Evolutionary conservation across 2,888 invertebrate species (phyloP).

Genomic region (Cryptops parisi): DNA sequence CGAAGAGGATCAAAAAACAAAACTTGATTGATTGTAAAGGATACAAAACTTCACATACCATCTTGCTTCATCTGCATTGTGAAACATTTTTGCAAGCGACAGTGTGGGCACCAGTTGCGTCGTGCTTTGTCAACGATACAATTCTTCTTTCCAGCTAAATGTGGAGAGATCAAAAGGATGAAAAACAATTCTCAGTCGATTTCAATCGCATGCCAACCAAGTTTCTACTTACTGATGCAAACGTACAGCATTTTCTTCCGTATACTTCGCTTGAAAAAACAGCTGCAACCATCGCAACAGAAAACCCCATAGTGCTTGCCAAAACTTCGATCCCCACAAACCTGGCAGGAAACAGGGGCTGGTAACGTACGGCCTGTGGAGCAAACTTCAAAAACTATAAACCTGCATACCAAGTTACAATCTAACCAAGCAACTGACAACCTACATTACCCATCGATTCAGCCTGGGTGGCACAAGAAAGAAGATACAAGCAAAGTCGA

Average conservation of each 20-base stretch:
- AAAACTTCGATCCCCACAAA: conserved; percentile 67
- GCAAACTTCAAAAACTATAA: too few relatives aligned
- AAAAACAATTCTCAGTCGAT: too few relatives aligned
- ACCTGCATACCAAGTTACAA: too few relatives aligned
- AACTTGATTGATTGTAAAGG: not conserved
- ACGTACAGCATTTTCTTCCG: conserved; percentile 54
- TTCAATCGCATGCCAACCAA: not conserved
- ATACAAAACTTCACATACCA: conserved; percentile 35
- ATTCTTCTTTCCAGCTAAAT: conserved; percentile 50
- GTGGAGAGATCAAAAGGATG: conserved; percentile 18
- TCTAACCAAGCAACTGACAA: too few relatives aligned
- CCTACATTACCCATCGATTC: too few relatives aligned
- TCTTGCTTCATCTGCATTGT: conserved; percentile 59
- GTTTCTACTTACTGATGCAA: conserved; percentile 50
- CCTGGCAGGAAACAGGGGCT: conserved; percentile 52
- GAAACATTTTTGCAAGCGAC: conserved; percentile 62
- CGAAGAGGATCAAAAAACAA: conserved; percentile 17
- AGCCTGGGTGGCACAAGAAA: too few relatives aligned
- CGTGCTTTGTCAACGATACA: conserved; percentile 66
- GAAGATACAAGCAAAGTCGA: too few relatives aligned
- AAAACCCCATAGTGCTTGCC: conserved; percentile 73
- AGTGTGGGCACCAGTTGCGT: conserved; percentile 76
- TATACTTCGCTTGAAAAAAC: conserved; percentile 74
- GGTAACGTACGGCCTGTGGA: conserved; percentile 46
- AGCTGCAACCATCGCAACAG: conserved; percentile 78